Percentiles rank a stretch among this genome's conserved stretches.
Conservation (phyloP, 2,888 invertebrate species). For the Napeogenes sylphis region DNA sequence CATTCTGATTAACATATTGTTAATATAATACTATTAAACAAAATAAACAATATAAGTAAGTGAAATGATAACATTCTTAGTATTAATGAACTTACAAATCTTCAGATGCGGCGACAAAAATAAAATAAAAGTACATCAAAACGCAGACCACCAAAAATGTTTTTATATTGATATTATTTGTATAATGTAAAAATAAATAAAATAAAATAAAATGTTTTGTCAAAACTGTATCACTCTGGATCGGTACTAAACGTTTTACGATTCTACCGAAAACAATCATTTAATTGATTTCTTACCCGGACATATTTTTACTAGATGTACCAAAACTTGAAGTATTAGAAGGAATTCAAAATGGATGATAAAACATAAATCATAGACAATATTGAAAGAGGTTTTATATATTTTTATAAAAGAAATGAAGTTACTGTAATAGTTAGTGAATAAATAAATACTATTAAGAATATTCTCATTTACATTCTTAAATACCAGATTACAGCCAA, state of each 20-base stretch:
- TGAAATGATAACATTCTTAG: not conserved
- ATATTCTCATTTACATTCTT: too few relatives aligned
- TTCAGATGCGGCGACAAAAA: too few relatives aligned
- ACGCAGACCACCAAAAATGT: constrained; percentile 19
- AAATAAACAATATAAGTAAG: not conserved
- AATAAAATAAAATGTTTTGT: constrained; percentile 8
- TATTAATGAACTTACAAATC: not conserved
- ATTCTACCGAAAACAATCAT: constrained; percentile 25
- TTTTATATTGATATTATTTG: constrained; percentile 5
- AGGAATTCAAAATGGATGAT: too few relatives aligned
- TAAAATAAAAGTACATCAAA: constrained; percentile 3
- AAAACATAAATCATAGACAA: too few relatives aligned
- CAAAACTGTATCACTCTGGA: constrained; percentile 19
- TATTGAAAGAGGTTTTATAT: too few relatives aligned
- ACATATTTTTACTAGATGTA: not conserved
- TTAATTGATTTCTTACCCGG: constrained; percentile 10
- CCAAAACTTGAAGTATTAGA: not conserved
- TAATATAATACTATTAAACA: not conserved
- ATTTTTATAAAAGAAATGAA: too few relatives aligned
- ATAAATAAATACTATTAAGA: too few relatives aligned
- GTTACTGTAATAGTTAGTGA: too few relatives aligned
- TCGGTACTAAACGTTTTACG: constrained; percentile 31
- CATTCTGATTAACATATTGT: too few relatives aligned
- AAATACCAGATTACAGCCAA: too few relatives aligned
- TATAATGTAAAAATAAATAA: too few relatives aligned